Evolutionary conservation across 2,113 vertebrate genomes (phyloP).

Genomic region (Cricetomys ansorgei): DNA sequence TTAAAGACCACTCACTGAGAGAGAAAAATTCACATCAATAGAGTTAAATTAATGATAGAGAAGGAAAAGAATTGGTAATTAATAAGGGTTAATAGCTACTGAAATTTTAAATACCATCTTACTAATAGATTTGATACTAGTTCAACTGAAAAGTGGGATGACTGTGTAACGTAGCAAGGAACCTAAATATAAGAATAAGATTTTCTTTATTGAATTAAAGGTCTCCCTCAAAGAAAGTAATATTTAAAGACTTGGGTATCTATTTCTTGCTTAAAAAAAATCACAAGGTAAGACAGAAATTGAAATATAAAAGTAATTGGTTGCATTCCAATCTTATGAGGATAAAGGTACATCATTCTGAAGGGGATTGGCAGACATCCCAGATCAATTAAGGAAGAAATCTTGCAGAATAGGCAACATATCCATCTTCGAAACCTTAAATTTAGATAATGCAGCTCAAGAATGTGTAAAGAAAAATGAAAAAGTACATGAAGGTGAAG

Average conservation of each 20-base stretch:
- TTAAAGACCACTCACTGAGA: neutral
- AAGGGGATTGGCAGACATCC: constrained; percentile 84
- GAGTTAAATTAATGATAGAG: neutral
- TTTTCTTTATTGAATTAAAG: constrained; percentile 69
- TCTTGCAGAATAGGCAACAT: constrained; percentile 76
- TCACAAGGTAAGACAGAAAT: constrained; percentile 77
- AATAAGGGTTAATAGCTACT: neutral
- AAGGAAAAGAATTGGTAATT: neutral
- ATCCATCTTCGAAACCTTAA: constrained; percentile 78
- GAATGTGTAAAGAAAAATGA: constrained; percentile 53
- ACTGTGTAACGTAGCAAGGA: neutral
- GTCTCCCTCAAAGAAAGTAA: constrained; percentile 42
- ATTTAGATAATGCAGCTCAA: constrained; percentile 73
- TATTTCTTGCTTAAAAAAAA: constrained; percentile 76
- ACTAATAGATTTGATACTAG: constrained; percentile 28
- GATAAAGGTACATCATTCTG: constrained; percentile 79
- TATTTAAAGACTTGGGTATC: constrained; percentile 57
- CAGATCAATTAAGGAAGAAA: constrained; percentile 86
- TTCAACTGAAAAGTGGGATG: constrained; percentile 61
- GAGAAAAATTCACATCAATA: neutral
- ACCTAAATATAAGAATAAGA: constrained; percentile 59
- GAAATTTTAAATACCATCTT: constrained; percentile 65
- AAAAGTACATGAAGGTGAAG: neutral
- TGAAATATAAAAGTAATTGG: constrained; percentile 77
- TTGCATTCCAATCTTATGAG: constrained; percentile 81